phyloP scores from a whole-genome alignment of 1,140 invertebrate genomes.

The Sitobion miscanthi region DNA sequence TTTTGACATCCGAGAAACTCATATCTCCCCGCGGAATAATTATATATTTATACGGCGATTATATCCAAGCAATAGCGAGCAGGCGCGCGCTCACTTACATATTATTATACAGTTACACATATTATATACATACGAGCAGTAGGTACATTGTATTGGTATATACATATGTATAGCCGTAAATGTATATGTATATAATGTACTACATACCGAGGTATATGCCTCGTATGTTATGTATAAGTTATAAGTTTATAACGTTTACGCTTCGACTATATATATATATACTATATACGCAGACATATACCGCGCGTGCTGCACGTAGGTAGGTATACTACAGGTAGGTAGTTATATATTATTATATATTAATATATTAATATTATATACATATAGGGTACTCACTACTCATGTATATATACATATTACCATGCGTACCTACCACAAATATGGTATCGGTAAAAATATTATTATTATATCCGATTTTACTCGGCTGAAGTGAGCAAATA shows the following conservation, averaged over 20 bases:
- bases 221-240: background rate
- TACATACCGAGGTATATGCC: background rate
- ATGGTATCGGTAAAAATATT: no score
- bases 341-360: background rate
- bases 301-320: background rate
- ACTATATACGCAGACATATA: background rate
- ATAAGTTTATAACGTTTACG: background rate
- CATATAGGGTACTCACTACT: background rate
- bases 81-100: background rate
- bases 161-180: background rate
- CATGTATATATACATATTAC: no score
- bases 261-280: background rate
- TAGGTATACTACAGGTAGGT: background rate
- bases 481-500: no score
- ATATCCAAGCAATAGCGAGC: background rate
- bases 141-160: no score
- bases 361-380: background rate
- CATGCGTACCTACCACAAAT: no score
- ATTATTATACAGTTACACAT: background rate
- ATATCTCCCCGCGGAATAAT: conserved; percentile 38
- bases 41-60: background rate
- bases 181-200: background rate
- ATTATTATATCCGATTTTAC: no score
- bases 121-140: no score
- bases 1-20: conserved; percentile 48